Base-by-base conservation (phyloP, 2,113 vertebrate species). In the Lophius piscatorius region DNA sequence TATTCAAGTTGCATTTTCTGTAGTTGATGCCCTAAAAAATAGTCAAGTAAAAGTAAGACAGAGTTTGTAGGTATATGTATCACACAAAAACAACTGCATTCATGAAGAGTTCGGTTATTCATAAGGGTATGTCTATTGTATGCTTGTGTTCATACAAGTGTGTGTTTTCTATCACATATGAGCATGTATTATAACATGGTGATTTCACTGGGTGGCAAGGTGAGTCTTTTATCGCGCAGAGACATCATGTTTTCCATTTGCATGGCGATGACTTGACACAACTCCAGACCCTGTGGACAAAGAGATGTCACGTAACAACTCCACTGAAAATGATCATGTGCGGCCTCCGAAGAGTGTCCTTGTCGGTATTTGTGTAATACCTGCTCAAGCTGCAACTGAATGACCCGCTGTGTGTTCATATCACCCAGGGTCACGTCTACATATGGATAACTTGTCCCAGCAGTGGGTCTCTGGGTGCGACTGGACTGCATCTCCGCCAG, bases 311-410 rank as follows among this genome's bases (percentile, higher is more conserved):
- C 11, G 7, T 4, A 29, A 22, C 48, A 23, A 9, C 35, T 22
- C 14, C 41, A 1, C 7, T 26, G 28, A 52, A 58, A 42, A 38
- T 2, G 7, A 20, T 34, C 12, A 12, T 0, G 23, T 26, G 22
- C 38, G 21, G 3, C 31, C 39, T 50, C 11, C 20, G 12, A 33
- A 28, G 22, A 44, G 4, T 22, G 46, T 36, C 24, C 34, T 55
- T 28, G 46, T 24, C 18, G 48, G 35, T 24, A 16, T 62, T 64
- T 72, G 42, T 4, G 12, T 62, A 2, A 13, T 45, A 97, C 96
- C 94, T 98, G 95, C 74, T 98, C 94, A 46, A 98, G 91, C 80
- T 98, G 97, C 56, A 98, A 90, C 86, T 98, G 97, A 41, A 94
- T 91, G 70, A 95, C 88, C 24, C 89, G 84, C 64, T 91, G 94